Evolutionary conservation across 2,113 vertebrate genomes (phyloP), one percentile per base, ranked within the genome.

Genomic region (Brienomyrus longianalis): DNA sequence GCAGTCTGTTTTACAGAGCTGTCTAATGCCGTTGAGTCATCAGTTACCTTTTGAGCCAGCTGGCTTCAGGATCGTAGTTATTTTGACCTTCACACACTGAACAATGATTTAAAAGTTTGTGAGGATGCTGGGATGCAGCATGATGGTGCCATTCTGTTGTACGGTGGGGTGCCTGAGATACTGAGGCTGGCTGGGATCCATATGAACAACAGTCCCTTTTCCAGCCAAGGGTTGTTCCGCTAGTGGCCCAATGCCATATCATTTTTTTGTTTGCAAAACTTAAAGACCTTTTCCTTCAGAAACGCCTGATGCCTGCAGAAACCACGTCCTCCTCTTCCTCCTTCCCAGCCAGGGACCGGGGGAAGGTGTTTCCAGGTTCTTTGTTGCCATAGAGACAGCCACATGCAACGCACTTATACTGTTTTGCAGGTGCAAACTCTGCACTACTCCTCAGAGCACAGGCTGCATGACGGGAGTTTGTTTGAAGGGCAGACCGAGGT

Each of bases 381-480:
- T 91, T 95, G 96, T 95, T 97, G 96, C 96, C 93, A 92, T 96
- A 97, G 97, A 97, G 96, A 97, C 95, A 92, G 97, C 98, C 98
- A 99, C 97, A 98, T 99, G 97, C 97, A 97, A 99, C 93, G 98
- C 97, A 97, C 19, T 98, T 97, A 99, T 96, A 95, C 96, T 99
- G 97, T 99, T 96, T 99, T 99, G 93, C 98, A 99, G 98, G 98
- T 99, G 96, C 98, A 99, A 98, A 99, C 96, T 95, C 97, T 99
- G 97, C 99, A 99, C 97, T 99, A 99, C 97, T 99, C 98, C 96
- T 97, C 98, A 95, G 98, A 99, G 97, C 98, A 99, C 97, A 99
- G 99, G 97, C 97, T 99, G 96, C 97, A 99, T 97, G 98, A 99
- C 97, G 97, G 98, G 95, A 97, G 97, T 96, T 97, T 97, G 95